A percentile compares a stretch with the other conserved stretches of the same genome.
Evolutionary conservation across 2,888 invertebrate genomes (phyloP).

Genomic region (Orthosia cruda): DNA sequence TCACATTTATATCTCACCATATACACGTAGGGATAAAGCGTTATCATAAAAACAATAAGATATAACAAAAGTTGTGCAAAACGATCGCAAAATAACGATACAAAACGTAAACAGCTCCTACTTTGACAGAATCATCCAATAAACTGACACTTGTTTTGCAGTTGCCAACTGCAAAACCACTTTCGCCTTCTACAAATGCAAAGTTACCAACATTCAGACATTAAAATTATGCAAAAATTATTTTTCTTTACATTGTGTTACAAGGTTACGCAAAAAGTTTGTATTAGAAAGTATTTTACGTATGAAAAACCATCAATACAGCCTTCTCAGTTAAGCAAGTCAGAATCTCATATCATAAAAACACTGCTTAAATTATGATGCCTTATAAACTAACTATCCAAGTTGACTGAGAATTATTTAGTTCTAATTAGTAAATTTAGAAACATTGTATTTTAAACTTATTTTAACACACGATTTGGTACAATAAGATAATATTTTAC

Average conservation of each 20-base stretch:
- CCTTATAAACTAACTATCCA: neutral
- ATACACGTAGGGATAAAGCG: conserved; percentile 82
- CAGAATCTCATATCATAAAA: neutral
- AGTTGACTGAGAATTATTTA: neutral
- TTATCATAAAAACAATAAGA: conserved; percentile 88
- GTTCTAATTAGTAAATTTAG: too few relatives aligned
- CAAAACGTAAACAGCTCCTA: conserved; percentile 91
- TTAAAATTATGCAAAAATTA: conserved; percentile 44
- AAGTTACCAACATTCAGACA: conserved; percentile 68
- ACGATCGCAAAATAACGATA: conserved; percentile 90
- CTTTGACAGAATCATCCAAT: conserved; percentile 90
- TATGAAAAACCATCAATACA: neutral
- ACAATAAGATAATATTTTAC: neutral
- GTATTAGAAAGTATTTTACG: neutral
- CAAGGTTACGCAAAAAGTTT: conserved; percentile 42
- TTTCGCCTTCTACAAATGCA: conserved; percentile 80
- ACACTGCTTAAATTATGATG: neutral
- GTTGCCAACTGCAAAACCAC: conserved; percentile 85
- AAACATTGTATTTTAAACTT: neutral
- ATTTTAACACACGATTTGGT: too few relatives aligned
- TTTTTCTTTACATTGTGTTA: conserved; percentile 9
- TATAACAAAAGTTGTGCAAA: conserved; percentile 89
- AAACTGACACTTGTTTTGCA: conserved; percentile 81
- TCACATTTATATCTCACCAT: conserved; percentile 84
- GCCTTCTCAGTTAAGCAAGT: too few relatives aligned